phyloP scores from a whole-genome alignment of 2,888 invertebrate species.

The Polyommatus icarus region DNA sequence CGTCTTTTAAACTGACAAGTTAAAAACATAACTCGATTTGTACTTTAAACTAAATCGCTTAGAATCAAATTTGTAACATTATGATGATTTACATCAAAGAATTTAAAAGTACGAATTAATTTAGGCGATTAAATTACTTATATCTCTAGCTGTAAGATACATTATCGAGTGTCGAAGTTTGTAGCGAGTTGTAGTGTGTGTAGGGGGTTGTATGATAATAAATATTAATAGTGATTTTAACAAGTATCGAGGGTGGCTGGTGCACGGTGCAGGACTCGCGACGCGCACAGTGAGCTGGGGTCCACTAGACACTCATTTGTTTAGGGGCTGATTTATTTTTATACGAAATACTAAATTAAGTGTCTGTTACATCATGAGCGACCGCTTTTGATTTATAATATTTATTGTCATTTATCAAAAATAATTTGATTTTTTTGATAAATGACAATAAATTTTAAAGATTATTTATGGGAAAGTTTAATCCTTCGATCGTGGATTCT shows the following conservation, averaged over 20 bases:
- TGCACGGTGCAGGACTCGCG: background rate
- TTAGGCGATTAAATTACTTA: background rate
- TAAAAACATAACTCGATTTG: constrained; percentile 29
- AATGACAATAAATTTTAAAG: too few species aligned
- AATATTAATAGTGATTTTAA: constrained; percentile 30
- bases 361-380: constrained; percentile 13
- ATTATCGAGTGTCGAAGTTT: background rate
- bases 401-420: background rate
- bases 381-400: background rate
- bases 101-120: background rate
- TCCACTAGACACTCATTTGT: constrained; percentile 17
- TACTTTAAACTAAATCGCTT: constrained; percentile 23
- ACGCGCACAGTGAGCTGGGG: background rate
- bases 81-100: background rate
- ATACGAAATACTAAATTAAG: constrained; percentile 6
- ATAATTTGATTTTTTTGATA: too few species aligned
- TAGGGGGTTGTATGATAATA: constrained; percentile 28
- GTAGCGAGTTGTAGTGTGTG: background rate
- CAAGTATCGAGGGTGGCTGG: constrained; percentile 26
- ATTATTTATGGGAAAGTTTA: too few species aligned
- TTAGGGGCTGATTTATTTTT: constrained; percentile 29
- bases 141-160: background rate
- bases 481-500: too few species aligned
- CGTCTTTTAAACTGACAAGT: background rate
- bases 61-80: constrained; percentile 29